These are phyloP conservation scores for Buteo buteo DNA, from an alignment of 2,113 vertebrate species.

Conservation along the genomic window DNA sequence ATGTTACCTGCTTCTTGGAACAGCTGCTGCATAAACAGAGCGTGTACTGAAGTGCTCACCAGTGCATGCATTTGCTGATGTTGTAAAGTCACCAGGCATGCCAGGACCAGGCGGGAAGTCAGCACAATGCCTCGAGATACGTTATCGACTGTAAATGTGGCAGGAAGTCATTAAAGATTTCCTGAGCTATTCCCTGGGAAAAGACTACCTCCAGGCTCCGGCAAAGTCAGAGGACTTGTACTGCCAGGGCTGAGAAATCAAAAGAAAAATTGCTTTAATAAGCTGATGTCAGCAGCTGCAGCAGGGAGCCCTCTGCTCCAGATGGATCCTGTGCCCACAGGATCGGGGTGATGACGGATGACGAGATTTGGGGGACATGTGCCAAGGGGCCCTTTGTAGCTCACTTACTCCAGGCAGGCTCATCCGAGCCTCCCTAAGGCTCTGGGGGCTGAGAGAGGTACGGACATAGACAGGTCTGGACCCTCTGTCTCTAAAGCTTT, in stretches of 20 bases:
- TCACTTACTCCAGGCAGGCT: neutral
- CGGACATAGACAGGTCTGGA: neutral
- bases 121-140: neutral
- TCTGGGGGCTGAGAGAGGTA: neutral
- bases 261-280: neutral
- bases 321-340: rapidly evolving
- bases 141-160: neutral
- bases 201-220: neutral
- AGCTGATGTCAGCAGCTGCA: neutral
- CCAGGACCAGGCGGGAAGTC: neutral
- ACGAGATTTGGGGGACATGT: rapidly evolving
- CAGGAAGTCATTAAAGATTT: conserved; percentile 53
- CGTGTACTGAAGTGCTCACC: neutral
- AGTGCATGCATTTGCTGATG: neutral
- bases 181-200: conserved; percentile 19
- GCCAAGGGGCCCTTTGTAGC: neutral
- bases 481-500: neutral
- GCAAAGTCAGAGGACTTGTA: neutral
- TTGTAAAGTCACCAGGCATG: neutral
- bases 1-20: neutral
- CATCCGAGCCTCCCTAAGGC: neutral
- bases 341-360: neutral
- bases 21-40: neutral
- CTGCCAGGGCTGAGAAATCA: neutral
- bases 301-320: neutral